Conservation (phyloP, 2,113 vertebrate genomes). For the Thymallus thymallus region DNA sequence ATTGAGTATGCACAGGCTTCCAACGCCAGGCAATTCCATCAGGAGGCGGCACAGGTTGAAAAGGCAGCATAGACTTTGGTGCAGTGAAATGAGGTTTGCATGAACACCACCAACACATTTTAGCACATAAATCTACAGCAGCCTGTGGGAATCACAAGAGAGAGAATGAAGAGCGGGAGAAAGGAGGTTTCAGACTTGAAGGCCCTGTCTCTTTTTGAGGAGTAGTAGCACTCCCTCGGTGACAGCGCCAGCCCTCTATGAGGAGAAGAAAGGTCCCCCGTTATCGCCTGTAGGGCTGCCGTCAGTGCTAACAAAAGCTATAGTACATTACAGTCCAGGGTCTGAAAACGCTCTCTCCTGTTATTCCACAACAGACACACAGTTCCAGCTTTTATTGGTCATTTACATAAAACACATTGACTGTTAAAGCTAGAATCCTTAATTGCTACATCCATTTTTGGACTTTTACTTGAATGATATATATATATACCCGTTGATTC, state of each 20-base stretch:
- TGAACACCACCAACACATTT: slow-evolving; percentile 54
- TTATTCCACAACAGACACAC: background rate
- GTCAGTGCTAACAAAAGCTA: slow-evolving; percentile 37
- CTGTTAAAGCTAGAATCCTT: too few relatives aligned
- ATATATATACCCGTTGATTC: too few relatives aligned
- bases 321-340: slow-evolving; percentile 32
- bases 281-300: slow-evolving; percentile 24
- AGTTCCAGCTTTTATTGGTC: background rate
- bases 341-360: slow-evolving; percentile 4
- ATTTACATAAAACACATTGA: too few relatives aligned
- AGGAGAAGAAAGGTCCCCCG: slow-evolving; percentile 32
- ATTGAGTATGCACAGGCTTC: slow-evolving; percentile 11
- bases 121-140: slow-evolving; percentile 56
- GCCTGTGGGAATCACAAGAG: slow-evolving; percentile 60
- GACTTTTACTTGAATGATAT: too few relatives aligned
- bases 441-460: too few relatives aligned
- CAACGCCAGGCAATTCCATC: slow-evolving; percentile 49
- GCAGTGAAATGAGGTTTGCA: slow-evolving; percentile 40
- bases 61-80: slow-evolving; percentile 46
- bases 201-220: slow-evolving; percentile 41
- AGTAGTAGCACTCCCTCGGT: slow-evolving; percentile 54
- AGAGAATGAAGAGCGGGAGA: slow-evolving; percentile 30
- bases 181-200: slow-evolving; percentile 43
- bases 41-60: slow-evolving; percentile 41
- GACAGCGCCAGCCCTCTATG: slow-evolving; percentile 42